A percentile compares a stretch with the other conserved stretches of the same genome.
Evolutionary conservation across 1,140 invertebrate species (phyloP).

Genomic region (Drosophila nebulosa): DNA sequence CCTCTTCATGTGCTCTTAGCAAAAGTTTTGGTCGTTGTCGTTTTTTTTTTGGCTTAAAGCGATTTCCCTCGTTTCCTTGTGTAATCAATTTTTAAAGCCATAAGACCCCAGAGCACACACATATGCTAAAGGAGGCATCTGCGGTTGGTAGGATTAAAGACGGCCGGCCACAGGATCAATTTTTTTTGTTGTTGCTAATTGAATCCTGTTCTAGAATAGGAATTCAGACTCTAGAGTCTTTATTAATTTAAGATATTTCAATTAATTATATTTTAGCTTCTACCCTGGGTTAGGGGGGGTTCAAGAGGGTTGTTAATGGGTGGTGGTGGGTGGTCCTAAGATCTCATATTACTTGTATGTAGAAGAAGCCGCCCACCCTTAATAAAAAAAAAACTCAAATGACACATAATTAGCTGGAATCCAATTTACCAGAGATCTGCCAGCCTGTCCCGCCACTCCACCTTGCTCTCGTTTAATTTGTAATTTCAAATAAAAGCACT

Average conservation of each 20-base stretch:
- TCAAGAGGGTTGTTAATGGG: too few species aligned
- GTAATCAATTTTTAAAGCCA: conserved; percentile 1
- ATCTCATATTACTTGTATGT: not conserved
- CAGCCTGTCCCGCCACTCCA: too few species aligned
- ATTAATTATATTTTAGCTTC: not conserved
- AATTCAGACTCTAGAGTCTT: too few species aligned
- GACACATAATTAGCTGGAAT: conserved; percentile 24
- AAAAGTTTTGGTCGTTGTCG: conserved; percentile 24
- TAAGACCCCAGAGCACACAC: conserved; percentile 3
- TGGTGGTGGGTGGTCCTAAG: not conserved
- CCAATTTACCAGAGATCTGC: not conserved
- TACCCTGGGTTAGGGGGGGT: too few species aligned
- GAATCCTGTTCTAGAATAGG: not conserved
- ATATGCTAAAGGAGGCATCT: not conserved
- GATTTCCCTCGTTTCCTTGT: not conserved
- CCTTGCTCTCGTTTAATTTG: not conserved
- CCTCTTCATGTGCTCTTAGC: conserved; percentile 17
- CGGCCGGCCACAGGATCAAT: not conserved
- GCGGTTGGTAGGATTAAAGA: not conserved
- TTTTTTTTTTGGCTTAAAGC: not conserved
- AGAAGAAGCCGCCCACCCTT: not conserved
- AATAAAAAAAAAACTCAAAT: not conserved
- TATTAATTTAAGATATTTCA: conserved; percentile 7
- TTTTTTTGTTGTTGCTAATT: not conserved
- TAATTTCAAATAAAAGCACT: conserved; percentile 24